Conservation (phyloP, 2,797 vertebrate genomes). For the Smutsia temminckii region DNA sequence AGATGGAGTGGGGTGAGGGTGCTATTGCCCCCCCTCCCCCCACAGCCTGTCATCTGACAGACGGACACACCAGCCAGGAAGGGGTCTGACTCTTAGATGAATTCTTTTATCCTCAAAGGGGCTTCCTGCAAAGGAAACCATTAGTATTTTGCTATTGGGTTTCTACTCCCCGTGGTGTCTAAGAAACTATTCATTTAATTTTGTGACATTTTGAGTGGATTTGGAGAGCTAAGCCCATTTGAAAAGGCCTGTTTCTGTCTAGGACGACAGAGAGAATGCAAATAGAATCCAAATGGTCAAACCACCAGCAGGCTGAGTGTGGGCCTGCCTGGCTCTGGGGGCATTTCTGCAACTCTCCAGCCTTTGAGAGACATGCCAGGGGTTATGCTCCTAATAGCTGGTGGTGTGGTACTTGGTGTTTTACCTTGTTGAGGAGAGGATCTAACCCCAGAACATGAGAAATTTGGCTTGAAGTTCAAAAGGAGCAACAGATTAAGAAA, state of each 20-base stretch:
- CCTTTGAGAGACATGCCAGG: neutral
- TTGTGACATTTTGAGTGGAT: constrained; percentile 75
- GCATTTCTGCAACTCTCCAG: constrained; percentile 28
- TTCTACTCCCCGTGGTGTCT: constrained; percentile 75
- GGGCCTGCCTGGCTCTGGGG: neutral
- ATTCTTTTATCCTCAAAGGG: constrained; percentile 81
- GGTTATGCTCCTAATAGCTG: neutral
- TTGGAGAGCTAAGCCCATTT: constrained; percentile 74
- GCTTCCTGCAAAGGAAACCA: constrained; percentile 84
- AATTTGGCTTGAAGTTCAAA: neutral
- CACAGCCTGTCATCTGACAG: constrained; percentile 58
- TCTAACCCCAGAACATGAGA: neutral
- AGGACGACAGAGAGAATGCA: constrained; percentile 66
- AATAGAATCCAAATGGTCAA: constrained; percentile 69
- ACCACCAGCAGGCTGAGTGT: constrained; percentile 8
- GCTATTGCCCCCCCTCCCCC: constrained; percentile 66
- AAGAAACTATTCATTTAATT: constrained; percentile 78
- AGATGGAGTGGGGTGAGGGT: constrained; percentile 64
- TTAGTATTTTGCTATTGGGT: constrained; percentile 77
- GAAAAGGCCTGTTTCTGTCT: constrained; percentile 59
- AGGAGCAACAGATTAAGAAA: neutral
- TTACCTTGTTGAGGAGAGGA: neutral
- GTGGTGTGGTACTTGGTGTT: neutral
- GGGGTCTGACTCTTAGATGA: constrained; percentile 80
- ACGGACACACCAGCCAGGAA: constrained; percentile 77